A percentile compares a stretch with the other conserved stretches of the same genome.
Conservation (phyloP, 2,888 invertebrate genomes). For the Fragum fragum region DNA sequence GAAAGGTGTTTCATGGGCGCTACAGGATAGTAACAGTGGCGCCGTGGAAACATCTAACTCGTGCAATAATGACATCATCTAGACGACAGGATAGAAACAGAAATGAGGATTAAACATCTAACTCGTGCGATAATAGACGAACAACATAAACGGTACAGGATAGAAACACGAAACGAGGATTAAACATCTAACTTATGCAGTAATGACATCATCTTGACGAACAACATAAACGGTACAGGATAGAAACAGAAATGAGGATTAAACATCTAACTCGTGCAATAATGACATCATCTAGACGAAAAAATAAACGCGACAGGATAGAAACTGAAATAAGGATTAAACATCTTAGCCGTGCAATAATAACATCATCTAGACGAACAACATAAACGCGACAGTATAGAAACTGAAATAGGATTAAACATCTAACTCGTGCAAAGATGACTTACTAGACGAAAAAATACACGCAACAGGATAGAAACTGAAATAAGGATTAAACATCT, state of each 20-base stretch:
- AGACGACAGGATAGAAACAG: conserved; percentile 73
- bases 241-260: too few relatives aligned
- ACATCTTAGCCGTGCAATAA: conserved; percentile 82
- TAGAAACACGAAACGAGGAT: conserved; percentile 82
- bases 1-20: conserved; percentile 86
- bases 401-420: conserved; percentile 84
- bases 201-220: conserved; percentile 31
- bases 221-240: too few relatives aligned
- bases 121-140: conserved; percentile 72
- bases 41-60: conserved; percentile 85
- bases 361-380: conserved; percentile 16
- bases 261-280: too few relatives aligned
- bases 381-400: conserved; percentile 67
- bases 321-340: conserved; percentile 83
- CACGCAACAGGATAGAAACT: too few relatives aligned
- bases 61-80: conserved; percentile 64
- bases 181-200: conserved; percentile 83
- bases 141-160: conserved; percentile 66
- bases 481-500: too few relatives aligned
- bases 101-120: conserved; percentile 85
- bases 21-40: conserved; percentile 82
- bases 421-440: conserved; percentile 79
- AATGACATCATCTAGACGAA: too few relatives aligned
- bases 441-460: background rate
- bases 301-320: conserved; percentile 66